Evolutionary conservation across 1,140 invertebrate species (phyloP), one percentile per base, ranked within the genome.

Genomic region (Cyclargus thomasi): DNA sequence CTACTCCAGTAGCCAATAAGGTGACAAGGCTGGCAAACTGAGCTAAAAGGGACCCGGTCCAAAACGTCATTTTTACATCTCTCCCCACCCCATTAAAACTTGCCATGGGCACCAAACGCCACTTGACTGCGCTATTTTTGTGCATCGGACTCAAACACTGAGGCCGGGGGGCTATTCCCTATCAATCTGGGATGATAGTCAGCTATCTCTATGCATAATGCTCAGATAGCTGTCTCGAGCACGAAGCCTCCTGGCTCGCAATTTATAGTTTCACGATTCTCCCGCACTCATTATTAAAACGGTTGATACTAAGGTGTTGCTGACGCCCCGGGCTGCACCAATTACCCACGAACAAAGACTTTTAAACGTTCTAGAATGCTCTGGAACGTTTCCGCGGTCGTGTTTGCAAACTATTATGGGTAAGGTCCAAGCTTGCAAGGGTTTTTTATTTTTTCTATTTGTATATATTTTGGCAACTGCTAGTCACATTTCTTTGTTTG

Each of bases 211-310:
- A 81, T 86, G 83, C 87, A 87, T 90, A 90, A 90, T 90, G 85
- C 85, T 83, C 78, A 83, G 87, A 90, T 90, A 86, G 85, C 87
- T 86, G 85, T 86, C 85, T 87, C 80, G 76, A 47, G 82, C 87
- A 90, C 87, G 87, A 90, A 87, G 87, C 87, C 86, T 90, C 79
- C 80, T 78, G 88, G 87, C 83, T 90, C 77, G 87, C 87, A 90
- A 88, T 90, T 90, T 90, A 90, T 90, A 86, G 88, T 90, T 90
- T 88, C 87, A 90, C 88, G 88, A 90, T 90, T 47, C 84, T 85
- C 81, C 78, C 75, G 76, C 78, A 84, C 82, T 88, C 87, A 88
- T 90, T 88, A 90, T 90, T 90, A 90, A 90, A 90, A 90, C 87
- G 81, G 87, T 88, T 85, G 86, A 86, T 87, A 86, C 80, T 76